phyloP scores from a whole-genome alignment of 2,888 invertebrate species.

The Dinocampus coccinellae region DNA sequence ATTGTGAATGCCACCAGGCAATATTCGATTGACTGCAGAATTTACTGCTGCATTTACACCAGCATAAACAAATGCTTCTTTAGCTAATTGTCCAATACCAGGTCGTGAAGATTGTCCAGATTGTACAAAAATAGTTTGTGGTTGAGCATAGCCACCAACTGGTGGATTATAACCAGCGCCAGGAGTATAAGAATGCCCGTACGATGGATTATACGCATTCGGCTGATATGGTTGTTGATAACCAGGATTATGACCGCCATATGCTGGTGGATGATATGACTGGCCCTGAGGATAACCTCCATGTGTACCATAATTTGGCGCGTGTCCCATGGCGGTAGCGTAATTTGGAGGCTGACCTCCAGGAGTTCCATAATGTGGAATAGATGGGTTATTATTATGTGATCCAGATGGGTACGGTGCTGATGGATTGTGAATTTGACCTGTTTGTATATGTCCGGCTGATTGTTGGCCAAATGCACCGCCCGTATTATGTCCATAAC shows the following conservation, averaged over 20 bases:
- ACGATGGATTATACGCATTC: slow-evolving; percentile 48
- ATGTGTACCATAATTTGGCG: slow-evolving; percentile 7
- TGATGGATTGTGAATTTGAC: slow-evolving; percentile 45
- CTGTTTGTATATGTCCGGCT: no score
- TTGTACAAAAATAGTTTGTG: slow-evolving; percentile 58
- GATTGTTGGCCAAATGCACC: slow-evolving; percentile 25
- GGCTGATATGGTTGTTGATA: not conserved
- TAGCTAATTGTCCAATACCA: slow-evolving; percentile 66
- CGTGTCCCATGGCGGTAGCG: slow-evolving; percentile 11
- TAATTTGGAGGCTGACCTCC: slow-evolving; percentile 16
- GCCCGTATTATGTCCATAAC: slow-evolving; percentile 46
- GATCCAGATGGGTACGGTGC: slow-evolving; percentile 19
- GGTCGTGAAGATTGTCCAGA: slow-evolving; percentile 51
- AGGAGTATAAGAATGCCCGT: slow-evolving; percentile 42
- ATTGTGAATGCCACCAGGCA: slow-evolving; percentile 56
- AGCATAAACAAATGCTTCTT: slow-evolving; percentile 66
- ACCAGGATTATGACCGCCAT: not conserved
- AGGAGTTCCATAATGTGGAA: slow-evolving; percentile 14
- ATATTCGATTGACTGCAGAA: slow-evolving; percentile 62
- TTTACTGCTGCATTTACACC: slow-evolving; percentile 65
- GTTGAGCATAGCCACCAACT: slow-evolving; percentile 47
- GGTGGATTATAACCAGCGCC: slow-evolving; percentile 49
- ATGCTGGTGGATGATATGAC: not conserved
- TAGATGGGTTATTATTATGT: slow-evolving; percentile 38
- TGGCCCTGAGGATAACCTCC: not conserved